Base-by-base conservation (phyloP, 2,888 invertebrate species). In the Argyresthia goedartella region DNA sequence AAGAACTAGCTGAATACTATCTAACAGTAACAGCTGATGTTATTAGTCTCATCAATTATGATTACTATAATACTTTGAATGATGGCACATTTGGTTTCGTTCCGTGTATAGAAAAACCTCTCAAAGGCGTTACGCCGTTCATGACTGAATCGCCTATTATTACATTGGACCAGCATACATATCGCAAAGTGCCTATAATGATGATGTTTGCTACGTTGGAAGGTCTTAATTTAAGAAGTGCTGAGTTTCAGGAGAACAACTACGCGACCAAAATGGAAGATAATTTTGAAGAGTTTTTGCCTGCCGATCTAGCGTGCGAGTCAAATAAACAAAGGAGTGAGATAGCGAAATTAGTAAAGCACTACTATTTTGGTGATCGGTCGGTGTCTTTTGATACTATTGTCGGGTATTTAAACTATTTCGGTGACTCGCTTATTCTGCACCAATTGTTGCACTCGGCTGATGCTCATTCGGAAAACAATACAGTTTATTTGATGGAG, bases 51-150 rank as follows among this genome's bases (percentile, higher is more conserved):
- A 42, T 47, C 0, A 69, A 62, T 50, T 57, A 55, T 49, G 55
- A 63, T 15, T 64, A 59, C 34, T 67, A 66, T 13, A 58, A 60
- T n/a, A 59, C 59, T 49, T 51, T 64, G 4, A 64, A 58, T 9
- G 66, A 67, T 50, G 67, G 68, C 0, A 63, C 60, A 1, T 62
- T 65, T 51, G 72, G 69, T 0, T 71, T 71, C 13, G 66, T 59
- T 0, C 70, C 70, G 1, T 71, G 72, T 49, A 48, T 69, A 1
- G 69, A 72, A 41, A 62, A 51, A 4, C 51, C 49, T 8, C 54
- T 55, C 1, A 52, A 49, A 3, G 53, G 59, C n/a, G 52, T 25
- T 25, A 25, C 25, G 6, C 63, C 0, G 60, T 69, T 39, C 36
- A 52, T 69, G 9, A 57, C 56, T 8, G 54, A 57, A 36, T 34